Conservation (phyloP, 2,888 invertebrate genomes). For the Caenorhabditis sp. region DNA sequence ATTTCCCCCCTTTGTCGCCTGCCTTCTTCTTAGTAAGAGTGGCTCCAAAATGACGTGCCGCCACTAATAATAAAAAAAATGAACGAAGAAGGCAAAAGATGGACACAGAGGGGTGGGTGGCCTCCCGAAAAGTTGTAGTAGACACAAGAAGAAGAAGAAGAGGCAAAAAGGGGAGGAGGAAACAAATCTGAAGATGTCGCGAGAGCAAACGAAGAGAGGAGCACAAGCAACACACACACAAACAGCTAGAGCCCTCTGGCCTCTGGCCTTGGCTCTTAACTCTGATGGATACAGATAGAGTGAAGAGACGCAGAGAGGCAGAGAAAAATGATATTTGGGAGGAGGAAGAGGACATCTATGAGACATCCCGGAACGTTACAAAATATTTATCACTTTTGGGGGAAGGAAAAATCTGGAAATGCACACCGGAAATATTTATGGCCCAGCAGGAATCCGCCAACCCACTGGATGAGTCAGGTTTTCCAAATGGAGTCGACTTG, state of each 20-base stretch:
- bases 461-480: conserved; percentile 11
- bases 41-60: conserved; percentile 29
- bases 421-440: conserved; percentile 29
- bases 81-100: background rate
- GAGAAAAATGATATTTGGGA: conserved; percentile 26
- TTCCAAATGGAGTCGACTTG: no score
- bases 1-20: background rate
- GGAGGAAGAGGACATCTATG: conserved; percentile 11
- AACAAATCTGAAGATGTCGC: conserved; percentile 61
- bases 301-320: conserved; percentile 24
- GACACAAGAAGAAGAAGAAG: conserved; percentile 9
- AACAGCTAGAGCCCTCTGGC: conserved; percentile 10
- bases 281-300: conserved; percentile 10
- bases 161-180: conserved; percentile 23
- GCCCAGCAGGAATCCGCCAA: background rate
- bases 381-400: conserved; percentile 19
- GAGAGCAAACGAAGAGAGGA: conserved; percentile 39
- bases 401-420: conserved; percentile 7
- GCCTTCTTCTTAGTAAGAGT: background rate
- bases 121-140: conserved; percentile 40
- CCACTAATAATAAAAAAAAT: conserved; percentile 3
- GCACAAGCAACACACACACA: conserved; percentile 35
- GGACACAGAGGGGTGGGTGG: background rate
- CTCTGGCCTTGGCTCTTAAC: conserved; percentile 34
- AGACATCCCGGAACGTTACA: conserved; percentile 28